Conservation (phyloP, 2,888 invertebrate genomes). For the Zonitis immaculata region DNA sequence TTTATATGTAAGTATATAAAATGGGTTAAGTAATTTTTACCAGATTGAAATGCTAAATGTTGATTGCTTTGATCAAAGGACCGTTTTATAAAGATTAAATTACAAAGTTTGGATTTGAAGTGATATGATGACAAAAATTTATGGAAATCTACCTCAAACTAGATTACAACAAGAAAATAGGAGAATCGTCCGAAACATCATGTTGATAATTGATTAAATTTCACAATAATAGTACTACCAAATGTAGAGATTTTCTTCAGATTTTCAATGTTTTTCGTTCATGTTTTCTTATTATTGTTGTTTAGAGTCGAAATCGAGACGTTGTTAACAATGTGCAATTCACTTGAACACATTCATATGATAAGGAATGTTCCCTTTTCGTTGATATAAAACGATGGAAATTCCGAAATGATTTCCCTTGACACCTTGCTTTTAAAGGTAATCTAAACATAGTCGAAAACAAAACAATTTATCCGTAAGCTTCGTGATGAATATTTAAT, state of each 20-base stretch:
- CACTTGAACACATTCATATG: background rate
- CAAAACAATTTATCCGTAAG: background rate
- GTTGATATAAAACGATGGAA: background rate
- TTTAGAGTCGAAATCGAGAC: too few relatives aligned
- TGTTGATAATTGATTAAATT: too few relatives aligned
- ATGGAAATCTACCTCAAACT: background rate
- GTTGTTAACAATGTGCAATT: too few relatives aligned
- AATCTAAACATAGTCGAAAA: constrained; percentile 1
- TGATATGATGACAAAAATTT: background rate
- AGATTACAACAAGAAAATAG: too few relatives aligned
- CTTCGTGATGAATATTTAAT: constrained; percentile 10
- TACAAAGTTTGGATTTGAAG: background rate
- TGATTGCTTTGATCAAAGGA: constrained; percentile 15
- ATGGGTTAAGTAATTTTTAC: background rate
- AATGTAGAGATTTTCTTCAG: too few relatives aligned
- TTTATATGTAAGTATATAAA: background rate
- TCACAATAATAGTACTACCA: too few relatives aligned
- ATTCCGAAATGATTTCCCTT: constrained; percentile 18
- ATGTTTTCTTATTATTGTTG: too few relatives aligned
- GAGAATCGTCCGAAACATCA: too few relatives aligned
- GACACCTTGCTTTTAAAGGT: constrained; percentile 8
- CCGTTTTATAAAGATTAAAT: constrained; percentile 8
- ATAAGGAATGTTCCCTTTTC: background rate
- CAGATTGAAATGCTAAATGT: constrained; percentile 7
- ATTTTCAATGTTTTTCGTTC: too few relatives aligned